Conservation (phyloP, 2,113 vertebrate genomes). For the Datnioides undecimradiatus region DNA sequence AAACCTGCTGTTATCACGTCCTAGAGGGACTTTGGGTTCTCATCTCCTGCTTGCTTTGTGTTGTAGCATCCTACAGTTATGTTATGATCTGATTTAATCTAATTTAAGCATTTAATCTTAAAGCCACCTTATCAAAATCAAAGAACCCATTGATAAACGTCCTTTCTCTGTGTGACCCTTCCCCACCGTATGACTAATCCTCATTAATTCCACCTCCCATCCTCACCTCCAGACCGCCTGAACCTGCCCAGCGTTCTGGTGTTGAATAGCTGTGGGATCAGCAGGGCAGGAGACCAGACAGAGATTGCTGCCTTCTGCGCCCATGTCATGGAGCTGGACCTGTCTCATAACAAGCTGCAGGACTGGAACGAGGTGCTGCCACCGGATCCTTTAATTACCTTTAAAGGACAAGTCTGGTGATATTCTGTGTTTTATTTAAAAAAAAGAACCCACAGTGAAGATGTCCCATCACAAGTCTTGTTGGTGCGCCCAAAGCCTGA, state of each 20-base stretch:
- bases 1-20: not conserved
- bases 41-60: not conserved
- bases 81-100: too few species aligned
- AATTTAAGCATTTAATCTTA: not conserved
- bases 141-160: not conserved
- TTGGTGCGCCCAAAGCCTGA: not conserved
- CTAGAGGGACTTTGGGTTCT: not conserved
- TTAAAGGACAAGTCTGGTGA: not conserved
- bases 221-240: conserved; percentile 89
- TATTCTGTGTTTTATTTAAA: not conserved
- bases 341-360: conserved; percentile 96
- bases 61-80: not conserved
- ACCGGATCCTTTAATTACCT: not conserved
- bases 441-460: not conserved
- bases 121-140: not conserved
- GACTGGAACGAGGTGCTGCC: conserved; percentile 94
- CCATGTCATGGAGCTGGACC: conserved; percentile 95
- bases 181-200: not conserved
- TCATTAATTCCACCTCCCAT: not conserved
- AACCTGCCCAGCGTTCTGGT: conserved; percentile 96
- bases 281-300: conserved; percentile 91
- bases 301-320: conserved; percentile 97
- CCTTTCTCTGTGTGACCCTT: not conserved
- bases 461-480: not conserved
- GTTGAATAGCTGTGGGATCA: conserved; percentile 94